These are phyloP conservation scores for Florisuga fusca DNA, from an alignment of 2,797 vertebrate genomes.

Conservation along the genomic window DNA sequence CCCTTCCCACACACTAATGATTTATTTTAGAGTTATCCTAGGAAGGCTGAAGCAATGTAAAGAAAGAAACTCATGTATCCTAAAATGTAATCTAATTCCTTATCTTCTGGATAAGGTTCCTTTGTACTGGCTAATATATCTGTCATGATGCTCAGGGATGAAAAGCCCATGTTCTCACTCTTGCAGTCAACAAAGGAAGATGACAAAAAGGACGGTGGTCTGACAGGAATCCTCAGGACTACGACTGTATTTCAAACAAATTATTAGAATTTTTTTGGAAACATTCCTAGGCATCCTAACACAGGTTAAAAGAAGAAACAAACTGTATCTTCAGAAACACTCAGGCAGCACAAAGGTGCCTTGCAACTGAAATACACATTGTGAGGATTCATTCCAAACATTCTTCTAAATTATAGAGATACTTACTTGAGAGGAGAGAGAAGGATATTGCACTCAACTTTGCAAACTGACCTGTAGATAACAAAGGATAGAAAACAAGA, in stretches of 20 bases:
- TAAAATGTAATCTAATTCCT: neutral
- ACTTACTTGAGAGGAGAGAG: slow-evolving; percentile 88
- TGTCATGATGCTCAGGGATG: neutral
- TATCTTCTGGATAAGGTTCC: neutral
- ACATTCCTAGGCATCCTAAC: neutral
- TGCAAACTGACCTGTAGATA: slow-evolving; percentile 92
- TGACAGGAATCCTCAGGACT: neutral
- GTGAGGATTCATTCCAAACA: slow-evolving; percentile 22
- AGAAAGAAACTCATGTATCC: neutral
- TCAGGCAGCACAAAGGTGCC: neutral
- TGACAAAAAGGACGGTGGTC: neutral
- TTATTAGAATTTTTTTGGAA: neutral
- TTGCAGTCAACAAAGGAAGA: neutral
- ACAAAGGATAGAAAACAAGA: slow-evolving; percentile 81
- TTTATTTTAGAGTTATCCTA: neutral
- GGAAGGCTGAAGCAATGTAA: neutral
- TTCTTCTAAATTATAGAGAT: slow-evolving; percentile 58
- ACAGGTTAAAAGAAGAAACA: slow-evolving; percentile 3
- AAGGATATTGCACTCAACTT: slow-evolving; percentile 87
- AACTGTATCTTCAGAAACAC: neutral
- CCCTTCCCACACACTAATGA: neutral
- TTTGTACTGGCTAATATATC: neutral
- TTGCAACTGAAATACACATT: neutral
- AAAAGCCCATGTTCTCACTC: neutral
- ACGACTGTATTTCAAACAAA: neutral